These are phyloP conservation scores for Camptogramma bilineatum DNA, from an alignment of 2,888 invertebrate species.

Conservation along the genomic window DNA sequence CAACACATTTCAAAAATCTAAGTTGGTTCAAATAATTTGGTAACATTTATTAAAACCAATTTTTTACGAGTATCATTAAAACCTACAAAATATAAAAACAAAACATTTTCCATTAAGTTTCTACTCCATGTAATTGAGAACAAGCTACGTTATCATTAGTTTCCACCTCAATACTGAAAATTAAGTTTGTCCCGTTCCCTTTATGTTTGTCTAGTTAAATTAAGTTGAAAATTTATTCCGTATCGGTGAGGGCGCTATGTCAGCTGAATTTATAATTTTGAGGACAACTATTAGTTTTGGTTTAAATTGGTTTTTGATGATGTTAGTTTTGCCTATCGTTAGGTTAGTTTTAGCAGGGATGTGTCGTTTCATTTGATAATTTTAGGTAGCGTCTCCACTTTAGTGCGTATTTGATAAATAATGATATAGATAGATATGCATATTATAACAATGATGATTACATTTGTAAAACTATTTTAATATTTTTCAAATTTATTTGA, in stretches of 20 bases:
- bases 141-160: conserved; percentile 80
- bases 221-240: conserved; percentile 85
- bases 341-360: conserved; percentile 41
- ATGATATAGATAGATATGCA: too few relatives aligned
- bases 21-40: too few relatives aligned
- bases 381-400: conserved; percentile 2
- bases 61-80: too few relatives aligned
- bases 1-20: too few relatives aligned
- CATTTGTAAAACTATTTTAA: too few relatives aligned
- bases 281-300: conserved; percentile 69
- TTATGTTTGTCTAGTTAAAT: conserved; percentile 83
- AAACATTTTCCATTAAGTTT: conserved; percentile 26
- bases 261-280: conserved; percentile 82
- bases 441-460: too few relatives aligned
- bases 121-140: conserved; percentile 46
- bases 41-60: too few relatives aligned
- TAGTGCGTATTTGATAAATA: background rate
- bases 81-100: background rate
- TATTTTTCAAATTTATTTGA: too few relatives aligned
- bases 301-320: conserved; percentile 72
- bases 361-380: conserved; percentile 27
- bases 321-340: conserved; percentile 52
- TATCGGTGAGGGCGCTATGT: conserved; percentile 76
- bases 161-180: conserved; percentile 80
- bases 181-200: conserved; percentile 80